Evolutionary conservation across 1,140 invertebrate species (phyloP).

Genomic region (Nebria ingens): DNA sequence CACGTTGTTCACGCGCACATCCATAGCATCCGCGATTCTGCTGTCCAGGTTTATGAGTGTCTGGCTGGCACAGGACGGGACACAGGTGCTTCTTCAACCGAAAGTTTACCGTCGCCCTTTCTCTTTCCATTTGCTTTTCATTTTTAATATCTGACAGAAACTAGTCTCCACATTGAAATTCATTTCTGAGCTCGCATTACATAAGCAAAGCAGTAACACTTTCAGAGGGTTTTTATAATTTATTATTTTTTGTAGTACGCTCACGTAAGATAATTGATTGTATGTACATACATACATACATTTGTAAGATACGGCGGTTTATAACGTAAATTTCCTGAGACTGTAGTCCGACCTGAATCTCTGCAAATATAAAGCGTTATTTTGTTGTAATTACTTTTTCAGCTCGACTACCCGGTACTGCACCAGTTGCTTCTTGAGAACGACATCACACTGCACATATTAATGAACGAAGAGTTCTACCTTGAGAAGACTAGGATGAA

Average conservation of each 20-base stretch:
- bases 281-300: too few relatives aligned
- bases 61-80: not conserved
- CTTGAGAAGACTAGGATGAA: conserved; percentile 55
- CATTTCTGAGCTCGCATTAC: too few relatives aligned
- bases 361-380: conserved; percentile 11
- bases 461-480: conserved; percentile 69
- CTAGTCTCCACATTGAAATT: too few relatives aligned
- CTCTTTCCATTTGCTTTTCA: too few relatives aligned
- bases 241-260: conserved; percentile 13
- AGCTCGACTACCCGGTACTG: conserved; percentile 68
- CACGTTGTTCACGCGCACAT: too few relatives aligned
- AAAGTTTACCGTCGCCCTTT: too few relatives aligned
- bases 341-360: not conserved
- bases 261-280: conserved; percentile 15
- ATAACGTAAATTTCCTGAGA: conserved; percentile 9
- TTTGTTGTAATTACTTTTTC: conserved; percentile 26
- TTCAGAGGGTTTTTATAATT: too few relatives aligned
- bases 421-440: conserved; percentile 67
- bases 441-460: conserved; percentile 68
- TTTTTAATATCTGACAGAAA: too few relatives aligned
- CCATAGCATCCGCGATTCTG: too few relatives aligned
- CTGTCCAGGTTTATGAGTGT: not conserved
- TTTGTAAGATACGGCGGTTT: not conserved
- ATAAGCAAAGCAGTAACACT: too few relatives aligned
- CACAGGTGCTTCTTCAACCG: not conserved